Evolutionary conservation across 2,797 vertebrate species (phyloP), one percentile per base, ranked within the genome.

Genomic region (Dendrocincla fuliginosa): DNA sequence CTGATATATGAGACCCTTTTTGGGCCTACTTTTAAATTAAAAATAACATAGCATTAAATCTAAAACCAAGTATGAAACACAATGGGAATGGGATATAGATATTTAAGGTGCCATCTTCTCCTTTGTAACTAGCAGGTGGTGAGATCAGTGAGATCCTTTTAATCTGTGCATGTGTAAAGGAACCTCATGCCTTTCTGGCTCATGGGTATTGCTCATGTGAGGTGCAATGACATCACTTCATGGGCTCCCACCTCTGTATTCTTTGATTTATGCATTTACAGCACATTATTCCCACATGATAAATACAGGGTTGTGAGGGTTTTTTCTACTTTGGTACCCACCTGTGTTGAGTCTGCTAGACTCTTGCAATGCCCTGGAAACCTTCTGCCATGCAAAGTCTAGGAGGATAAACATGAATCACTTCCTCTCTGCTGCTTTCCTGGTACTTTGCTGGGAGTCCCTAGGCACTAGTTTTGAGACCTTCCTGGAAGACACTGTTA

Each of bases 401-500:
- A 53, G 61, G 37, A 53, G 71, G 46, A 61, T 80, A 87, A 94
- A 89, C 61, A 89, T 55, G 42, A 89, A 77, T 92, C 35, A 81
- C 39, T 91, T 94, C 68, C 86, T 89, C 56, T 61, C 39, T 57
- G 17, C 47, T 69, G 64, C 8, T 87, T 91, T 94, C 33, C 64
- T 79, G 50, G 57, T 88, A 61, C 64, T 81, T 81, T 75, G 42
- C 74, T 87, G 32, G 65, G 49, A 87, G 61, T 89, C 69, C 70
- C 44, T n/a, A 83, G 79, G 41, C 27, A 18, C 15, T 59, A 25
- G 7, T 71, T 83, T 78, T 71, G 79, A 92, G 81, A 85, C 13
- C 76, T 84, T 94, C 73, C 61, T 84, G 84, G 82, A 85, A 91
- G 87, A 77, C n/a, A n/a, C 39, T 64, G 37, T 70, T 88, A 73